A percentile compares a stretch with the other conserved stretches of the same genome.
Evolutionary conservation across 2,113 vertebrate species (phyloP).

Genomic region (Phasianus colchicus): DNA sequence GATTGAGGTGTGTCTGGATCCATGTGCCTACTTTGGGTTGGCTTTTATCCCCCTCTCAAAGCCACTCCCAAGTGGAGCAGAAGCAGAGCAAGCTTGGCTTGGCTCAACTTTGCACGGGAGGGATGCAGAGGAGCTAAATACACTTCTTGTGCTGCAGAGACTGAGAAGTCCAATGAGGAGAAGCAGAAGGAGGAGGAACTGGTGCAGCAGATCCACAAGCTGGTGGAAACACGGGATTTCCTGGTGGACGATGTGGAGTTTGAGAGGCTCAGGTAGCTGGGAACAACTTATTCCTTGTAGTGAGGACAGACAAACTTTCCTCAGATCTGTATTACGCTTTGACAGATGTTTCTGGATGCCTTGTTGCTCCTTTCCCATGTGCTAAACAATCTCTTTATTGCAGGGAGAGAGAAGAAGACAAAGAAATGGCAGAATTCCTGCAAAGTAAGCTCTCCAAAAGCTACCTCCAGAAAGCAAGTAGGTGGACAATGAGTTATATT

Average conservation of each 20-base stretch:
- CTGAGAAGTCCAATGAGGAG: conserved; percentile 86
- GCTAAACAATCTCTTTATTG: background rate
- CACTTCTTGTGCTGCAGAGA: conserved; percentile 76
- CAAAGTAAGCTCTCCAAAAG: conserved; percentile 84
- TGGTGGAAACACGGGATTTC: conserved; percentile 91
- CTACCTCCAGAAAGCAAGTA: conserved; percentile 80
- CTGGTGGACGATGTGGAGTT: conserved; percentile 93
- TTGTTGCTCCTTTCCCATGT: background rate
- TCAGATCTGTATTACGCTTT: background rate
- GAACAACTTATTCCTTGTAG: rapidly evolving
- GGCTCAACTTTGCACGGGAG: background rate
- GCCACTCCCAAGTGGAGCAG: background rate
- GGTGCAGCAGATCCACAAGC: conserved; percentile 89
- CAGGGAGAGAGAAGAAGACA: conserved; percentile 90
- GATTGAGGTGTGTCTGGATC: background rate
- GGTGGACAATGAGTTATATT: background rate
- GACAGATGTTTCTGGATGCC: background rate
- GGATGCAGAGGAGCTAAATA: background rate
- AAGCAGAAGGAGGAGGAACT: conserved; percentile 87
- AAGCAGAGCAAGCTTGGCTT: background rate
- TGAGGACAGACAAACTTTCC: background rate
- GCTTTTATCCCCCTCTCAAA: background rate
- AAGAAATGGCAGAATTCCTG: conserved; percentile 91
- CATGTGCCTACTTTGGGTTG: background rate
- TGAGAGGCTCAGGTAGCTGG: conserved; percentile 85